Percentiles rank a stretch among this genome's conserved stretches.
phyloP scores from a whole-genome alignment of 1,140 invertebrate species.

The Eurytemora carolleeae region DNA sequence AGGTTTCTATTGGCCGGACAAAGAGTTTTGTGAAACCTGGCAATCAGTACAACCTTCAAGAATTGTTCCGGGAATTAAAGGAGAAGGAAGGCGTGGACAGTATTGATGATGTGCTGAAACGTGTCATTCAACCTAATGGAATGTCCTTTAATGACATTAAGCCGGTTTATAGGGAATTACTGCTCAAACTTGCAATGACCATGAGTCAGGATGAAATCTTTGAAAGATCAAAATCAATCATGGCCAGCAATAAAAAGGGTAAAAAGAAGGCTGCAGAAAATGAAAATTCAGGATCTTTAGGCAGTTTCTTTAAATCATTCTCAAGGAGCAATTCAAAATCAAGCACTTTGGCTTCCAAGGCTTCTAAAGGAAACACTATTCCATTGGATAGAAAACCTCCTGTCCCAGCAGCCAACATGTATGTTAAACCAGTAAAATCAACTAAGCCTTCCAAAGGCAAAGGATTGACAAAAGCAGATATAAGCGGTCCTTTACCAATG shows the following conservation, averaged over 20 bases:
- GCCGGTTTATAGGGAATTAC: conserved; percentile 69
- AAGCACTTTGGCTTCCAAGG: not conserved
- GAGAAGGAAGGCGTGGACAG: conserved; percentile 54
- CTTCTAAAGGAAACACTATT: no score
- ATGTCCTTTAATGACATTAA: conserved; percentile 80
- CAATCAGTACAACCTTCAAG: conserved; percentile 13
- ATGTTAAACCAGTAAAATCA: no score
- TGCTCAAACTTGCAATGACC: conserved; percentile 60
- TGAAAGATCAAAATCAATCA: conserved; percentile 64
- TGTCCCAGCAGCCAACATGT: no score
- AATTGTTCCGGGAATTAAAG: conserved; percentile 21
- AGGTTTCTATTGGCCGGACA: conserved; percentile 56
- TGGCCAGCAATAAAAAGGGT: conserved; percentile 28
- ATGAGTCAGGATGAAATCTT: conserved; percentile 72
- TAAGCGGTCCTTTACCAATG: conserved; percentile 9
- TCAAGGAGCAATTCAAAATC: not conserved
- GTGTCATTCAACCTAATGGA: conserved; percentile 66
- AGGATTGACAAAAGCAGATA: conserved; percentile 2
- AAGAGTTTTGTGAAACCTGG: conserved; percentile 39
- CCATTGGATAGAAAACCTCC: no score
- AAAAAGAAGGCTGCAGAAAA: not conserved
- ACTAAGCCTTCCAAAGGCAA: not conserved
- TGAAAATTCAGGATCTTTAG: not conserved
- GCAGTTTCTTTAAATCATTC: not conserved
- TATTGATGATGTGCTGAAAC: conserved; percentile 63